A percentile compares a stretch with the other conserved stretches of the same genome.
Evolutionary conservation across 35 echinoderm and acorn worm species (phyloP).

Genomic region (Heliocidaris erythrogramma): DNA sequence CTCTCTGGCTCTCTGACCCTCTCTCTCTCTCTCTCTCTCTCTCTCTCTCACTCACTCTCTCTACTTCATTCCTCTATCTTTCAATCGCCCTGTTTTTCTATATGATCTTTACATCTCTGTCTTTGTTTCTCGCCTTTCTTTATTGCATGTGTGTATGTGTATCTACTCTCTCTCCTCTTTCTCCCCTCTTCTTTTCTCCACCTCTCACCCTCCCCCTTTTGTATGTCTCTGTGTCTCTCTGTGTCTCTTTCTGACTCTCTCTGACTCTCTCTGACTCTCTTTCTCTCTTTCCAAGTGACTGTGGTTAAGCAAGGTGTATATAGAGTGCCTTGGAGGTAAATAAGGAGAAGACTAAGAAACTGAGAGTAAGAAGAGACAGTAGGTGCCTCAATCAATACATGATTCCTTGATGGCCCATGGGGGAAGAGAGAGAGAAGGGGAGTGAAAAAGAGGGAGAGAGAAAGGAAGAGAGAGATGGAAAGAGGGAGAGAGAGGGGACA

Average conservation of each 20-base stretch:
- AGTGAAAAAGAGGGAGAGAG: not conserved
- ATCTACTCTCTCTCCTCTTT: no score
- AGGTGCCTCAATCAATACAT: conserved; percentile 35
- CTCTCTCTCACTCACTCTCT: no score
- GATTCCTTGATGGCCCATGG: not conserved
- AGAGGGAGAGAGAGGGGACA: no score
- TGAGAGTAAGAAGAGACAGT: not conserved
- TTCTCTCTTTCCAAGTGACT: not conserved
- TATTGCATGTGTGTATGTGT: no score
- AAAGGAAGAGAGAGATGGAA: not conserved
- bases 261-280: not conserved
- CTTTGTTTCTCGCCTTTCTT: not conserved
- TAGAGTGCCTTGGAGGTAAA: not conserved
- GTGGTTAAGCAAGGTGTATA: not conserved
- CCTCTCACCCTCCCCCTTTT: no score
- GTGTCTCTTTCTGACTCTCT: not conserved
- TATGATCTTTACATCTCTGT: not conserved
- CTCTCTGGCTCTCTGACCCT: no score
- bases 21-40: no score
- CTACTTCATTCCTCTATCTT: no score
- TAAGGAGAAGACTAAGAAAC: not conserved
- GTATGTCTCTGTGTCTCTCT: not conserved
- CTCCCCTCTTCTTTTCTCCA: not conserved
- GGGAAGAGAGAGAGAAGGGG: not conserved
- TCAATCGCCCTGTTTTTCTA: not conserved